Conservation (phyloP, 2,113 vertebrate species). For the Catharus fuscescens region DNA sequence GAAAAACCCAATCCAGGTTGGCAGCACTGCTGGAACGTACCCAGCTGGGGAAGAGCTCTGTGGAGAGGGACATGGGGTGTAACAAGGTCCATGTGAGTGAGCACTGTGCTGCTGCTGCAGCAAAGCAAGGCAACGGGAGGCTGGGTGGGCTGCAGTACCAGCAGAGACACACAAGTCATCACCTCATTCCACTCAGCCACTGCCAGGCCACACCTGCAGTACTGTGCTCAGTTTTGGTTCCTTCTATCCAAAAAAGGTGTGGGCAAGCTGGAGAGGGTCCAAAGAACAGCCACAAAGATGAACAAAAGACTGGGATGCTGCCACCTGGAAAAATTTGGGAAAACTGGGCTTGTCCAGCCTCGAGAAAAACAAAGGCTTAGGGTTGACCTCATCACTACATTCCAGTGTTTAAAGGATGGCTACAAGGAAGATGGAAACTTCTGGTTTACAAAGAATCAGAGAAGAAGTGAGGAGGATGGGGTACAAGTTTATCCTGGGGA, state of each 20-base stretch:
- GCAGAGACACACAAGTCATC: not conserved
- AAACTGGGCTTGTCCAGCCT: not conserved
- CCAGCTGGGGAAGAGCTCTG: not conserved
- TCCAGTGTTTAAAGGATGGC: not conserved
- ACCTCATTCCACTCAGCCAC: accelerated
- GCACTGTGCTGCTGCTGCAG: not conserved
- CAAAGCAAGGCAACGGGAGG: not conserved
- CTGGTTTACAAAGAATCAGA: not conserved
- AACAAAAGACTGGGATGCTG: not conserved
- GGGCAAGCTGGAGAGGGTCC: too few species aligned
- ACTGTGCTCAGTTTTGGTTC: not conserved
- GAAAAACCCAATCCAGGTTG: not conserved
- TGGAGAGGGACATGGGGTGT: too few species aligned
- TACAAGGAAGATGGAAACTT: not conserved
- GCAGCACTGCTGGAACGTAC: not conserved
- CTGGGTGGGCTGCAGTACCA: not conserved
- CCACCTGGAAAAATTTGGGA: not conserved
- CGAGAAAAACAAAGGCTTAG: not conserved
- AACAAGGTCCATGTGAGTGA: not conserved
- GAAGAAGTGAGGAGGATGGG: too few species aligned
- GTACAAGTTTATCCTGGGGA: not conserved
- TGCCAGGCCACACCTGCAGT: not conserved
- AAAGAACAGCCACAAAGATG: not conserved
- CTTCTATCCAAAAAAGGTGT: not conserved
- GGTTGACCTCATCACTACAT: not conserved